A percentile compares a stretch with the other conserved stretches of the same genome.
phyloP scores from a whole-genome alignment of 2,797 vertebrate genomes.

The Labroides dimidiatus region DNA sequence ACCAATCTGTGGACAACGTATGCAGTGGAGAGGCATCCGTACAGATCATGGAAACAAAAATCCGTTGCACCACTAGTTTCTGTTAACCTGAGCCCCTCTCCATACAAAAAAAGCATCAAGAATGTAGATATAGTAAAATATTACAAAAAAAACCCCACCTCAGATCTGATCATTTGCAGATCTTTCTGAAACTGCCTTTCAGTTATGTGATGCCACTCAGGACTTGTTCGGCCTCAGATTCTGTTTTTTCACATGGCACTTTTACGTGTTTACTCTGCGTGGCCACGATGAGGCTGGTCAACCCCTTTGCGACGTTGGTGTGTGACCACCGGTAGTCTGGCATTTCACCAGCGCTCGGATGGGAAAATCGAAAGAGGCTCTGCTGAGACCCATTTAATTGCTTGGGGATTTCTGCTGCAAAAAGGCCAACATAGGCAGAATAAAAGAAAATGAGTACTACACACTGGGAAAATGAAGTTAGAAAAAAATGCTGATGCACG shows the following conservation, averaged over 20 bases:
- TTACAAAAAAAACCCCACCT: no score
- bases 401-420: constrained; percentile 55
- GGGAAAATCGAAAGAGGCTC: constrained; percentile 49
- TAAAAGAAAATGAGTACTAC: constrained; percentile 29
- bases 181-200: background rate
- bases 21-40: no score
- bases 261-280: background rate
- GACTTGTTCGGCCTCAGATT: no score
- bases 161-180: background rate
- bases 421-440: constrained; percentile 12
- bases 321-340: constrained; percentile 16
- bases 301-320: background rate
- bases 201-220: no score
- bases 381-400: constrained; percentile 61
- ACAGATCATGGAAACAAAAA: no score
- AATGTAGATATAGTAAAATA: no score
- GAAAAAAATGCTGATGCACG: constrained; percentile 24
- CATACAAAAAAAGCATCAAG: no score
- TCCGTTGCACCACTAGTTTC: no score
- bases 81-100: no score
- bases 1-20: no score
- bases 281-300: background rate
- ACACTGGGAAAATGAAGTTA: constrained; percentile 10
- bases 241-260: background rate
- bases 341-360: constrained; percentile 27